Evolutionary conservation across 2,113 vertebrate species (phyloP), one percentile per base, ranked within the genome.

Genomic region (Xiphophorus maculatus): DNA sequence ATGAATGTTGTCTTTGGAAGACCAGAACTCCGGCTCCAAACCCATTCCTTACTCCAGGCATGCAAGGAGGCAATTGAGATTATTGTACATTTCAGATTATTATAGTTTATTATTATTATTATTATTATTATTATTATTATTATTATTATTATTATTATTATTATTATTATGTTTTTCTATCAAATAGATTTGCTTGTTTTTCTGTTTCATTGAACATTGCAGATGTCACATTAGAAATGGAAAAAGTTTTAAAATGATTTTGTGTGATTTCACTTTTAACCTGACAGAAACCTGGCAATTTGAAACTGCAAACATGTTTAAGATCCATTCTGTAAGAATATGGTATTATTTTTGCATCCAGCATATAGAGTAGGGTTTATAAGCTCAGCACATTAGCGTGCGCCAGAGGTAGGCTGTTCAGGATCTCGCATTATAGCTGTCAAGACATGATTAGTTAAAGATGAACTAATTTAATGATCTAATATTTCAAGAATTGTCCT

Each of bases 381-480:
- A 66, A 87, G 81, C 80, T 89, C 86, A 92, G 71, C 48, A 58
- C 67, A 85, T 82, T 90, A 86, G 92, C 90, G 84, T 91, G 91
- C 86, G 83, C 80, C 74, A 4, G 74, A 73, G 73, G 84, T 87
- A 75, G 80, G 82, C 85, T 89, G 87, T 70, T 69, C 69, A 74
- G 79, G 85, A 91, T 91, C 88, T 84, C 73, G 90, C 87, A 64
- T 77, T 84, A 76, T 79, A 73, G 79, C 74, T 88, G 82, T 91
- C 82, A 74, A 63, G 75, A 66, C 69, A 88, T 89, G 87, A 93
- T 93, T 90, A 80, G 74, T 91, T 77, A 76, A 70, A 75, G 54
- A 85, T 93, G 91, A 91, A 75, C 84, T 93, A 82, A 93, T 93
- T 85, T 89, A 84, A 91, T 91, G 91, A 90, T 84, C 82, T 84